Percentiles rank a stretch among this genome's conserved stretches.
phyloP scores from a whole-genome alignment of 2,113 vertebrate genomes.

The Vidua chalybeata region DNA sequence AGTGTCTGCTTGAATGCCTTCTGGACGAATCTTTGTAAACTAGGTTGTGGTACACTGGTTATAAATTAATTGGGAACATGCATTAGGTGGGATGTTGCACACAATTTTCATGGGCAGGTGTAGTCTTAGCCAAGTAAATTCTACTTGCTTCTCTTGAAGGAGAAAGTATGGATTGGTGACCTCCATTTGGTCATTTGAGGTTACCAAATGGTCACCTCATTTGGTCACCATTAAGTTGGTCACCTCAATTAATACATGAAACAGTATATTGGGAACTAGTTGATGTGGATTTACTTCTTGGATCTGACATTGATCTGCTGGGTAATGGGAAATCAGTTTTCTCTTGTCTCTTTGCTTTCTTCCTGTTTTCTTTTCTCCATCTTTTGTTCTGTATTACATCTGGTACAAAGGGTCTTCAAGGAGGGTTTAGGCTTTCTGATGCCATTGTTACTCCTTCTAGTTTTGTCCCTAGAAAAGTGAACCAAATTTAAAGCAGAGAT shows the following conservation, averaged over 20 bases:
- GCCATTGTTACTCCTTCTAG: not conserved
- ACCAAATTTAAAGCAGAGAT: not conserved
- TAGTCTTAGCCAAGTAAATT: not conserved
- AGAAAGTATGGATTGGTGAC: not conserved
- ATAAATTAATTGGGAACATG: not conserved
- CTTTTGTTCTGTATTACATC: not conserved
- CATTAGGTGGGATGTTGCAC: not conserved
- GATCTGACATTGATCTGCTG: not conserved
- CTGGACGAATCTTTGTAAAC: not conserved
- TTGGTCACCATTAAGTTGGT: not conserved
- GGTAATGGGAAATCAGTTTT: not conserved
- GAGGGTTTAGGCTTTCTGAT: not conserved
- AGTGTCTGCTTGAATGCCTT: not conserved
- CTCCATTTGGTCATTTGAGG: too few species aligned
- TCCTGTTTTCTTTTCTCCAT: not conserved
- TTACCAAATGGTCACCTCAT: too few species aligned
- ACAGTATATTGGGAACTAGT: not conserved
- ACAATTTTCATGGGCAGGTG: not conserved
- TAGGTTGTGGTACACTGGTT: rapidly evolving
- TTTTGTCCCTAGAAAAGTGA: not conserved
- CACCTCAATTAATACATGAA: not conserved
- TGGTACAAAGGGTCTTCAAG: not conserved
- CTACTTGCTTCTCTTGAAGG: not conserved
- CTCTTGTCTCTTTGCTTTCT: not conserved
- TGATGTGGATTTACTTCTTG: not conserved